Percentiles rank a stretch among this genome's conserved stretches.
phyloP scores from a whole-genome alignment of 1,140 invertebrate species.

The Plectrocnemia conspersa region DNA sequence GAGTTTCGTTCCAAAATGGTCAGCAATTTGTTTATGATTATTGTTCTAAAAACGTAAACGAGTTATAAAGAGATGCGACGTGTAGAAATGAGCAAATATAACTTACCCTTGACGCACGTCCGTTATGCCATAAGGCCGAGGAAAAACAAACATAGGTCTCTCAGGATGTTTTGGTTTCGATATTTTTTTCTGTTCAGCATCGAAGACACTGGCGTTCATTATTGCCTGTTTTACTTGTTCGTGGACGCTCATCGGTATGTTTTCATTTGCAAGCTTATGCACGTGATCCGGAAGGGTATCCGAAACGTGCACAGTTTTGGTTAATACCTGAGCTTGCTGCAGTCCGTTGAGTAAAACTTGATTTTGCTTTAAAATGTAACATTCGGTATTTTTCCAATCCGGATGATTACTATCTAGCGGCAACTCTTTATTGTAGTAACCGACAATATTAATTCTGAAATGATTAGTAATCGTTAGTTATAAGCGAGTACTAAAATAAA shows the following conservation, averaged over 20 bases:
- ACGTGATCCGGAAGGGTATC: constrained; percentile 55
- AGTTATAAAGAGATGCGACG: neutral
- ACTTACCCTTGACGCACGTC: constrained; percentile 65
- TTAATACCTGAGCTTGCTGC: constrained; percentile 66
- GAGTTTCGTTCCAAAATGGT: constrained; percentile 63
- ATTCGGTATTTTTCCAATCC: constrained; percentile 58
- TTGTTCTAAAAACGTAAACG: constrained; percentile 54
- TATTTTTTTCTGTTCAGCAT: constrained; percentile 70
- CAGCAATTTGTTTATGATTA: constrained; percentile 65
- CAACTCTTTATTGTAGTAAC: constrained; percentile 40
- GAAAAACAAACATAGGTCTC: constrained; percentile 66
- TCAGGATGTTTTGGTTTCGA: constrained; percentile 65
- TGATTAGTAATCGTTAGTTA: constrained; percentile 18
- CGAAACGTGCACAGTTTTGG: constrained; percentile 66
- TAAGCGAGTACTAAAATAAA: constrained; percentile 18
- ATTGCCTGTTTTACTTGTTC: constrained; percentile 58
- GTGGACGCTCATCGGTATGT: constrained; percentile 51
- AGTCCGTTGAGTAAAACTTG: constrained; percentile 67
- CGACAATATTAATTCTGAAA: constrained; percentile 50
- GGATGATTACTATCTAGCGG: constrained; percentile 56
- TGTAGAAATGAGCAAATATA: constrained; percentile 3
- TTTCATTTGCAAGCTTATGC: constrained; percentile 35
- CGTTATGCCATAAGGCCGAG: constrained; percentile 68
- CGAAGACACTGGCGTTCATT: constrained; percentile 67
- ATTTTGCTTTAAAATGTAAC: constrained; percentile 55